Base-by-base conservation (phyloP, 2,888 invertebrate genomes). In the Eupelmus urozonus region DNA sequence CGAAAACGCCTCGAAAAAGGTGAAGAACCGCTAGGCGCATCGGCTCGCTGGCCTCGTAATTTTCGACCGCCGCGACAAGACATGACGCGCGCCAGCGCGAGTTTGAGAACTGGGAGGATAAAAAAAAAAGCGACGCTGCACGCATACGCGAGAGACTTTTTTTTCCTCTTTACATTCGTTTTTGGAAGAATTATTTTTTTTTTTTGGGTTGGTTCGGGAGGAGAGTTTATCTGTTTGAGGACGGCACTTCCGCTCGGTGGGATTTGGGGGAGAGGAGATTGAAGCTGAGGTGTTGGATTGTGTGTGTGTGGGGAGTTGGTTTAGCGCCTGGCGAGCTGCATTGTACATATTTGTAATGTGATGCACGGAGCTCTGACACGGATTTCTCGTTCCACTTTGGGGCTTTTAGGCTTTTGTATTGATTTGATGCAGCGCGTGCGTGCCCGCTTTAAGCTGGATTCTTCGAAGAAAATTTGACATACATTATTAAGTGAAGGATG, bases 1-100 rank as follows among this genome's bases (percentile, higher is more conserved):
- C 49, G 62, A 80, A 69, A 80, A 59, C 65, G 63, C 45, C 18
- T 45, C 66, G 45, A 40, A 45, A 60, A 60, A 74, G 23, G 62
- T 23, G 66, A 72, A 67, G 66, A 62, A 77, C 66, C 71, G 72
- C 60, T 66, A 77, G 60, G 51, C 51, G 57, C 69, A 59, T 71
- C 73, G 76, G 59, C 65, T 70, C 71, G 57, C 59, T 51, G 71
- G 71, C 71, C 66, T 66, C 76, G 66, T 66, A 71, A 71, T 77
- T 76, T 53, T 53, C 11, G 53, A 20, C 16, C 16, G 13, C 55
- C n/a, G n/a, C n/a, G n/a, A n/a, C n/a, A n/a, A n/a, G n/a, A n/a
- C n/a, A n/a, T n/a, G n/a, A n/a, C n/a, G n/a, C 27, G 20, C 18
- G 20, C 5, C 18, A 57, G 23, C n/a, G n/a, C n/a, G n/a, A n/a